These are phyloP conservation scores for Actinernus sp. DNA, from an alignment of 92 coral and sea anemone species.

Conservation along the genomic window DNA sequence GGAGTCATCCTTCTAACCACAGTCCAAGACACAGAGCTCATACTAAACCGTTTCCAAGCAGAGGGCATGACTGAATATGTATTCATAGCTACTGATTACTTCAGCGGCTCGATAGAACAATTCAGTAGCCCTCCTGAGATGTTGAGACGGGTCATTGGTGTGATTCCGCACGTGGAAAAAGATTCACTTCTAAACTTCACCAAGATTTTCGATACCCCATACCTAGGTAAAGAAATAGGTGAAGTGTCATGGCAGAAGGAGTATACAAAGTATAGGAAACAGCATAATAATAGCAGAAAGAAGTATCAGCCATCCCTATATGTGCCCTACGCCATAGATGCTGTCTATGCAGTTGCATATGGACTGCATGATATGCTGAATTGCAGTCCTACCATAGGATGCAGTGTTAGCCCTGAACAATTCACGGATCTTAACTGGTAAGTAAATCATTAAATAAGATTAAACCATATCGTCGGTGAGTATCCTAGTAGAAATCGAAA, in stretches of 20 bases:
- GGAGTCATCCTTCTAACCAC: slow-evolving; percentile 78
- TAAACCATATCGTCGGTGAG: too few relatives aligned
- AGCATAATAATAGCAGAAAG: not conserved
- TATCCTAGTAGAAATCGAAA: too few relatives aligned
- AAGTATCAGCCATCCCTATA: slow-evolving; percentile 32
- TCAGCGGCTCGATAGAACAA: slow-evolving; percentile 49
- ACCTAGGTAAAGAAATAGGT: not conserved
- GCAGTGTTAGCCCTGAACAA: not conserved
- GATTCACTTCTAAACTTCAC: slow-evolving; percentile 6
- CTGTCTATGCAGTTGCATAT: slow-evolving; percentile 85
- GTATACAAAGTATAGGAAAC: slow-evolving; percentile 6
- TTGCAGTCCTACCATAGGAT: slow-evolving; percentile 40
- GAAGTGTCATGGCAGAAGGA: slow-evolving; percentile 52
- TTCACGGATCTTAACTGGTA: not conserved
- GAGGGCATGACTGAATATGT: slow-evolving; percentile 64
- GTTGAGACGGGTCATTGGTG: slow-evolving; percentile 76
- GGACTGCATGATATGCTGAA: slow-evolving; percentile 76
- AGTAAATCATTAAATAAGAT: too few relatives aligned
- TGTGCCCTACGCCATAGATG: slow-evolving; percentile 83
- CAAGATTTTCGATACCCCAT: slow-evolving; percentile 29
- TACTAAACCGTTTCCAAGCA: slow-evolving; percentile 49
- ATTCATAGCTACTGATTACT: slow-evolving; percentile 74
- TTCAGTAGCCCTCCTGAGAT: slow-evolving; percentile 59
- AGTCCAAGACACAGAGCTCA: slow-evolving; percentile 69
- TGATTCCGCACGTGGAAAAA: slow-evolving; percentile 54